Conservation (phyloP, 2,113 vertebrate genomes). For the Cacatua alba region DNA sequence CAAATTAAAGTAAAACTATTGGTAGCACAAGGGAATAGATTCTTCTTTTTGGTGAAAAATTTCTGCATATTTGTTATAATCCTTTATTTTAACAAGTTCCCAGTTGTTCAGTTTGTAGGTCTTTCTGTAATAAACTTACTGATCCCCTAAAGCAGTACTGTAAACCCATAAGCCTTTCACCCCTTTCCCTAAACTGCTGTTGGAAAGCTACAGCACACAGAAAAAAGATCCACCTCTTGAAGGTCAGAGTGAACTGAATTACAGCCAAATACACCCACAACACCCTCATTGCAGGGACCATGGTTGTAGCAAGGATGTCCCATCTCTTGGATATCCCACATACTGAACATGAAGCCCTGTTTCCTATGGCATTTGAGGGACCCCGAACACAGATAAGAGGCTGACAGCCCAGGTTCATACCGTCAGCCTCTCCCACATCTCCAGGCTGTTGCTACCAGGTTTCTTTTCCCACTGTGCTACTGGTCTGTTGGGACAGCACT, state of each 20-base stretch:
- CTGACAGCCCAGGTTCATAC: not conserved
- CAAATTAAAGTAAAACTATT: not conserved
- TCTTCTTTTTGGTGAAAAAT: not conserved
- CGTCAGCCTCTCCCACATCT: not conserved
- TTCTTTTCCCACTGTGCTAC: accelerated
- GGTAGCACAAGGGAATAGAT: not conserved
- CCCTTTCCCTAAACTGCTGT: not conserved
- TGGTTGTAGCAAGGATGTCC: too few species aligned
- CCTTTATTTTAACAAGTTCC: not conserved
- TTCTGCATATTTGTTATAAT: not conserved
- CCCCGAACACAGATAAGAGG: not conserved
- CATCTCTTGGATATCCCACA: accelerated
- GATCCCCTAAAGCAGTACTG: not conserved
- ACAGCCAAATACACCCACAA: accelerated
- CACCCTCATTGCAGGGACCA: accelerated
- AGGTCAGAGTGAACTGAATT: not conserved
- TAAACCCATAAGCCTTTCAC: not conserved
- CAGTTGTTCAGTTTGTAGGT: not conserved
- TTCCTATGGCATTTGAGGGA: not conserved
- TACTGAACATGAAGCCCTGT: not conserved
- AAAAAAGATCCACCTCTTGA: not conserved
- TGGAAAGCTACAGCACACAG: not conserved
- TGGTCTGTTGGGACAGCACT: not conserved
- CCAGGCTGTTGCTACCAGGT: not conserved
- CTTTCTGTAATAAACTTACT: not conserved